Base-by-base conservation (phyloP, 2,113 vertebrate genomes). In the Forbesichthys papilliferus region DNA sequence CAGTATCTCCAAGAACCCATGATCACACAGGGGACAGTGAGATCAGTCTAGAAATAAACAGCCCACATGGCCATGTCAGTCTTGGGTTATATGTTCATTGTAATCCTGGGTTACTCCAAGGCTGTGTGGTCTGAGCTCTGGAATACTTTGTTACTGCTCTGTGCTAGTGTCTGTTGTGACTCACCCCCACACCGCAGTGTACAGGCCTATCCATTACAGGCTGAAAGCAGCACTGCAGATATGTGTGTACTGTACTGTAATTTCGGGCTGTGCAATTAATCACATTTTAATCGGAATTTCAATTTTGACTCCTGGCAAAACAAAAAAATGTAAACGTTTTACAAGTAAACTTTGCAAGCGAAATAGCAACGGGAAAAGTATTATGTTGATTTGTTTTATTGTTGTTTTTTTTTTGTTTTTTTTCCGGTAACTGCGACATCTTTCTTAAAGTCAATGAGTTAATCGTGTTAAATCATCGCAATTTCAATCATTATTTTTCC, bases 201-300 rank as follows among this genome's bases (percentile, higher is more conserved):
- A 64, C 61, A 71, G 68, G 69, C 66, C 82, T 77, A 75, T 74
- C 84, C 66, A 77, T 65, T 77, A 46, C 73, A 71, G 61, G 81
- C 81, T 75, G 71, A 71, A 48, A 84, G 80, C 73, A 69, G 58
- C 13, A 82, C 75, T 79, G 69, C 52, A 68, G 48, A 82, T 82
- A 80, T 42, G 36, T 42, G 36, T 42, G 36, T 11, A 1, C 20
- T 49, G 48, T 9, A 18, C 3, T 47, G 5, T 49, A 16, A 12
- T 36, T 16, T 14, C 1, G 20, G 20, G 20, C 20, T 2, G 20
- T 20, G 20, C 20, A 20, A 20, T 20, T 20, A 20, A 20, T 20
- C 20, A 20, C 20, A 2, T 20, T 20, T 20, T 20, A 20, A 20
- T 20, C 20, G 1, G 27, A 27, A 27, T 27, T 27, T 27, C 27